phyloP scores from a whole-genome alignment of 2,888 invertebrate species.

The Drosophila dives region DNA sequence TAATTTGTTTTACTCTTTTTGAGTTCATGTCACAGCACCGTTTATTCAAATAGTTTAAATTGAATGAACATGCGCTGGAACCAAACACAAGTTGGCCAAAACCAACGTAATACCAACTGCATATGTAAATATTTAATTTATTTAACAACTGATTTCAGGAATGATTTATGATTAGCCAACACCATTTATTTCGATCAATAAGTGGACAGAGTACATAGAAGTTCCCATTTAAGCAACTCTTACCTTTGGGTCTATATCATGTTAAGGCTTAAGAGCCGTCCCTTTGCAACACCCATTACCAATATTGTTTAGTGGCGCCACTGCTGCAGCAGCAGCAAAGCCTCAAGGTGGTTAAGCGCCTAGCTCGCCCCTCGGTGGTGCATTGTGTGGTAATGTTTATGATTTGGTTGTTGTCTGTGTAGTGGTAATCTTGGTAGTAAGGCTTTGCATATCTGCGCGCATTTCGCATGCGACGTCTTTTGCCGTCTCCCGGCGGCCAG shows the following conservation, averaged over 20 bases:
- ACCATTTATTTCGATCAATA: constrained; percentile 25
- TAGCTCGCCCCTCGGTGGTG: constrained; percentile 17
- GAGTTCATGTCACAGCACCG: constrained; percentile 30
- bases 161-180: constrained; percentile 38
- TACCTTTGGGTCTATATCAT: constrained; percentile 71
- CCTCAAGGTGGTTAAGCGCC: constrained; percentile 54
- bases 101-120: background rate
- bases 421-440: constrained; percentile 60
- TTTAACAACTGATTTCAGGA: constrained; percentile 1
- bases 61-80: background rate
- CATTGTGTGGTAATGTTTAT: constrained; percentile 28
- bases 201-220: constrained; percentile 29
- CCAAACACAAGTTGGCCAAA: constrained; percentile 1
- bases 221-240: constrained; percentile 29
- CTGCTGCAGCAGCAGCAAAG: constrained; percentile 68
- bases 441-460: constrained; percentile 37
- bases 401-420: constrained; percentile 47
- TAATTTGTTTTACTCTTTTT: constrained; percentile 6
- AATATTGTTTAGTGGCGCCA: constrained; percentile 59
- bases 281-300: constrained; percentile 61
- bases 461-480: constrained; percentile 51
- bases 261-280: constrained; percentile 45
- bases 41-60: constrained; percentile 12
- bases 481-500: constrained; percentile 65
- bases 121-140: background rate